A percentile compares a stretch with the other conserved stretches of the same genome.
These are phyloP conservation scores for Nomada fabriciana DNA, from an alignment of 2,888 invertebrate genomes.

Conservation along the genomic window DNA sequence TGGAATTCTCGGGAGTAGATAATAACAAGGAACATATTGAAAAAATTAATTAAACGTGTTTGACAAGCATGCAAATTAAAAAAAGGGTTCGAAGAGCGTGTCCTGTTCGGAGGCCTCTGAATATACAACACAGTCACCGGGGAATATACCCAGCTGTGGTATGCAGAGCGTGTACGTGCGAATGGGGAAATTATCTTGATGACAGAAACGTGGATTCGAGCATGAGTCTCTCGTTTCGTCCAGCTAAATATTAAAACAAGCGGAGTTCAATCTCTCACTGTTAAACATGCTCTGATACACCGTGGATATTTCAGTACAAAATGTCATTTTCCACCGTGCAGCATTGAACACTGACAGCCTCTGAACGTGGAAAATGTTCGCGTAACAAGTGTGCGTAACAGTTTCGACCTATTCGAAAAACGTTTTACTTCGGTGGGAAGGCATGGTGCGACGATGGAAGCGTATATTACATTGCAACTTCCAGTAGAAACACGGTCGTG, in stretches of 20 bases:
- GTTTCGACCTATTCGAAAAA: background rate
- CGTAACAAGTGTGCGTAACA: constrained; percentile 25
- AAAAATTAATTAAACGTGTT: too few species aligned
- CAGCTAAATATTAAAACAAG: constrained; percentile 40
- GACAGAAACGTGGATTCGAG: constrained; percentile 19
- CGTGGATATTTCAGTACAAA: constrained; percentile 40
- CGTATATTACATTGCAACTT: background rate
- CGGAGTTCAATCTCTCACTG: constrained; percentile 54
- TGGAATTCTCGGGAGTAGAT: too few species aligned
- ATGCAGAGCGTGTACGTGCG: background rate
- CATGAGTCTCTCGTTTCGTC: constrained; percentile 16
- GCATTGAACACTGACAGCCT: background rate
- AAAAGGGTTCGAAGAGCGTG: background rate
- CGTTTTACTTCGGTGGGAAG: background rate
- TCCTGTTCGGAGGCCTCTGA: background rate
- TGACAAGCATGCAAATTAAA: too few species aligned
- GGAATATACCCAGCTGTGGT: background rate
- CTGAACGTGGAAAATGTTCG: background rate
- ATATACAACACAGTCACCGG: background rate
- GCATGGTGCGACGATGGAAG: background rate
- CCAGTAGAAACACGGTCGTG: too few species aligned
- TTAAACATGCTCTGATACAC: constrained; percentile 52
- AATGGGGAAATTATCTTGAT: constrained; percentile 14
- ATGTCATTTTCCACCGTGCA: constrained; percentile 28
- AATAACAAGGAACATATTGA: background rate